These are phyloP conservation scores for Oophaga sylvatica DNA, from an alignment of 2,797 vertebrate genomes.

Conservation along the genomic window DNA sequence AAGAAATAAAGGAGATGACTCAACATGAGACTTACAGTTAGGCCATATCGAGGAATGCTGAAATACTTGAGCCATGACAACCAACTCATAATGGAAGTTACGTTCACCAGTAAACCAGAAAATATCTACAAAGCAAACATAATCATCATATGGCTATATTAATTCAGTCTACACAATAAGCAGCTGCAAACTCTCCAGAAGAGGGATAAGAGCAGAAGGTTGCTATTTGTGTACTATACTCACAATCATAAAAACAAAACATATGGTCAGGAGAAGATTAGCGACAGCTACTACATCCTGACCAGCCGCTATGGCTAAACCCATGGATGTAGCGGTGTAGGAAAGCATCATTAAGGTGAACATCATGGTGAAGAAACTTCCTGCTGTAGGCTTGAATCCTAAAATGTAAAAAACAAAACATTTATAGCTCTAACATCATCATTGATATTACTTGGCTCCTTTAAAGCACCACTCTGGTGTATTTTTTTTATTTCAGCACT, in stretches of 20 bases:
- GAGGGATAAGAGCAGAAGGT: neutral
- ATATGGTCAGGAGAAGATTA: slow-evolving; percentile 84
- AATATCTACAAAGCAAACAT: slow-evolving; percentile 78
- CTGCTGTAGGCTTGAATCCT: slow-evolving; percentile 81
- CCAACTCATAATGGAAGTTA: slow-evolving; percentile 82
- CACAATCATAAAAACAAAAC: slow-evolving; percentile 93
- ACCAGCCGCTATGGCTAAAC: slow-evolving; percentile 87
- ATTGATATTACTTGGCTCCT: too few relatives aligned
- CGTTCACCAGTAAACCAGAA: slow-evolving; percentile 90
- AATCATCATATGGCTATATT: neutral
- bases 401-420: slow-evolving; percentile 48
- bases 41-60: slow-evolving; percentile 89
- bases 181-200: neutral
- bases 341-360: slow-evolving; percentile 83
- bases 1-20: neutral
- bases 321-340: slow-evolving; percentile 85
- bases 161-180: neutral
- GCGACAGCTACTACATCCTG: slow-evolving; percentile 83
- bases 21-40: slow-evolving; percentile 78
- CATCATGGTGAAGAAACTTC: slow-evolving; percentile 84
- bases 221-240: slow-evolving; percentile 66
- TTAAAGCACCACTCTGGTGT: too few relatives aligned
- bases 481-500: too few relatives aligned
- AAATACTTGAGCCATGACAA: slow-evolving; percentile 92
- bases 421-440: neutral